phyloP scores from a whole-genome alignment of 1,140 invertebrate species.

The Magallana ariakensis region DNA sequence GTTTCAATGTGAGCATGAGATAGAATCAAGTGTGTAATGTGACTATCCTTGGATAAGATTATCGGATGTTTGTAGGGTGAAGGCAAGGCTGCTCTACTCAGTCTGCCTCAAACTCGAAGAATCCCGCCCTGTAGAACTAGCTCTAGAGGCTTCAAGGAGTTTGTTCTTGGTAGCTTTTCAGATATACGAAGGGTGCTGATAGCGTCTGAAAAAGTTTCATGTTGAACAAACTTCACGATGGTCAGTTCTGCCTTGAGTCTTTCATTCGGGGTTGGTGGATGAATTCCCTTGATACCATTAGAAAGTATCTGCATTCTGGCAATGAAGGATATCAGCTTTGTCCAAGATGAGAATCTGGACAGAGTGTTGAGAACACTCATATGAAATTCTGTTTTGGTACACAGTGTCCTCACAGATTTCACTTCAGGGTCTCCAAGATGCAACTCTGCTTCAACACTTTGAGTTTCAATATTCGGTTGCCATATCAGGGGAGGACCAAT shows the following conservation, averaged over 20 bases:
- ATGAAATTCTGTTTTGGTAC: too few species aligned
- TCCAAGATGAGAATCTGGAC: too few species aligned
- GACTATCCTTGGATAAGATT: conserved; percentile 46
- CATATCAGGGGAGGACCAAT: conserved; percentile 55
- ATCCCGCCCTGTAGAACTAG: conserved; percentile 47
- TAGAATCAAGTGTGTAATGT: conserved; percentile 48
- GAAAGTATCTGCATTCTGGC: conserved; percentile 46
- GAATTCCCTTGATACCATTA: conserved; percentile 44
- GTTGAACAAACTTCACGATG: conserved; percentile 49
- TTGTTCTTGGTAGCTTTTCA: conserved; percentile 7
- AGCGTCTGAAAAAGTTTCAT: conserved; percentile 42
- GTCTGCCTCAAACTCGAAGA: conserved; percentile 52
- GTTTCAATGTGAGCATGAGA: conserved; percentile 47
- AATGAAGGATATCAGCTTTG: conserved; percentile 25
- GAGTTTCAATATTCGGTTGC: conserved; percentile 29
- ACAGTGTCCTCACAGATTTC: too few species aligned
- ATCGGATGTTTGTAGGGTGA: conserved; percentile 45
- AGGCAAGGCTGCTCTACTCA: conserved; percentile 28
- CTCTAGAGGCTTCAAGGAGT: conserved; percentile 44
- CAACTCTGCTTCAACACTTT: too few species aligned
- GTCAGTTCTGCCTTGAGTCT: conserved; percentile 33
- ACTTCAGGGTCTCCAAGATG: too few species aligned
- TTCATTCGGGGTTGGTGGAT: conserved; percentile 31
- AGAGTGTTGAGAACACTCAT: too few species aligned
- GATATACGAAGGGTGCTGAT: background rate